A percentile compares a stretch with the other conserved stretches of the same genome.
These are phyloP conservation scores for Lithophane socia DNA, from an alignment of 2,888 invertebrate genomes.

Conservation along the genomic window DNA sequence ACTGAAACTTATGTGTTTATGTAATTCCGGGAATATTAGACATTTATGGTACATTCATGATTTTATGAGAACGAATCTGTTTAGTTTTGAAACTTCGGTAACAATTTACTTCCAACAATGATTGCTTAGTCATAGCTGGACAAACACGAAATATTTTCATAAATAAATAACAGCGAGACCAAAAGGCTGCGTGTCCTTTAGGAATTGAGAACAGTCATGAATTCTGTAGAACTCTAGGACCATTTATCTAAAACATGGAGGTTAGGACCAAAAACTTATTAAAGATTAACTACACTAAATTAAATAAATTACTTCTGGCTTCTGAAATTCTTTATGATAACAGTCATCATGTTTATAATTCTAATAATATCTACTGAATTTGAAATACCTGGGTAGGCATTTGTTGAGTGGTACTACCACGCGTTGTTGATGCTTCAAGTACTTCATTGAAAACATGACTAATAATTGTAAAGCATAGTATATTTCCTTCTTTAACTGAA, in stretches of 20 bases:
- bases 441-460: slow-evolving; percentile 17
- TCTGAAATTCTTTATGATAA: not conserved
- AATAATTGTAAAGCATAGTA: not conserved
- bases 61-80: slow-evolving; percentile 25
- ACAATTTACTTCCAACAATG: slow-evolving; percentile 17
- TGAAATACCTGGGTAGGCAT: not conserved
- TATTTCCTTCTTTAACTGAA: not conserved
- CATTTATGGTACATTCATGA: slow-evolving; percentile 11
- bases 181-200: not conserved
- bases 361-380: slow-evolving; percentile 1
- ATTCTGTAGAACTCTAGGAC: not conserved
- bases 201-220: not conserved
- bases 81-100: slow-evolving; percentile 6
- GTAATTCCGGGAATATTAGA: slow-evolving; percentile 10
- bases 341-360: slow-evolving; percentile 6
- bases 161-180: slow-evolving; percentile 11
- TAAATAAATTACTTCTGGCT: not conserved
- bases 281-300: no score
- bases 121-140: slow-evolving; percentile 1
- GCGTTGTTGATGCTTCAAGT: slow-evolving; percentile 22
- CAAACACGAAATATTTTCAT: slow-evolving; percentile 1
- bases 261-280: not conserved
- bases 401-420: not conserved
- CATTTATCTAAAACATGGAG: not conserved
- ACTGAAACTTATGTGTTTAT: slow-evolving; percentile 38